Percentiles rank a stretch among this genome's conserved stretches.
Evolutionary conservation across 2,888 invertebrate species (phyloP).

Genomic region (Melipona beecheii): DNA sequence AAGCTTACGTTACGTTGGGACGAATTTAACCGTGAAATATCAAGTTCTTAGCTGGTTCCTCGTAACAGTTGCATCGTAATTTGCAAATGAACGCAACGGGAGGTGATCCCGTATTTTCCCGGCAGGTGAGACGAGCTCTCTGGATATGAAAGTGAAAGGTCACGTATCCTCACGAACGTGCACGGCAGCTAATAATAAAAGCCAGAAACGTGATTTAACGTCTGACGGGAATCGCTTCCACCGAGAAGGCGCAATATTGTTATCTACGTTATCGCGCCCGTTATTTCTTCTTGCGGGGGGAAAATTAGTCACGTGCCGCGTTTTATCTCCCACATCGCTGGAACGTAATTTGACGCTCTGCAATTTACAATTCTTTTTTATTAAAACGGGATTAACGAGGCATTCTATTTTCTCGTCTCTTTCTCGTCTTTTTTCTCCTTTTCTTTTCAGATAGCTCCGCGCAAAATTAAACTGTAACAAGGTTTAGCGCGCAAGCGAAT

Average conservation of each 20-base stretch:
- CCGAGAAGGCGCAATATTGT: conserved; percentile 8
- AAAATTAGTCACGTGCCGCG: conserved; percentile 5
- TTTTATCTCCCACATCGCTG: not conserved
- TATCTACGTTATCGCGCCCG: conserved; percentile 2
- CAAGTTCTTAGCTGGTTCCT: not conserved
- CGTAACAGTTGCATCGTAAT: not conserved
- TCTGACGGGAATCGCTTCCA: not conserved
- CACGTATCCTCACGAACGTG: conserved; percentile 8
- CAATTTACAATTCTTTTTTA: not conserved
- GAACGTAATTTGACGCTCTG: not conserved
- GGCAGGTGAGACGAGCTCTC: not conserved
- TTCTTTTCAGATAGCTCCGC: too few relatives aligned
- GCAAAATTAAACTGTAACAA: too few relatives aligned
- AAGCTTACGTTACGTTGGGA: too few relatives aligned
- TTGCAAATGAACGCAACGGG: not conserved
- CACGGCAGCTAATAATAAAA: conserved; percentile 40
- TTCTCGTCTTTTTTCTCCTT: too few relatives aligned
- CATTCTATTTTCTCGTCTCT: too few relatives aligned
- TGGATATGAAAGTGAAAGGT: conserved; percentile 19
- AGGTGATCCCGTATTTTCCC: not conserved
- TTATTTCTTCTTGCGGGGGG: not conserved
- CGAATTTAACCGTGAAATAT: not conserved
- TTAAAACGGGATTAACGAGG: too few relatives aligned
- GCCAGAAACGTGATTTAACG: conserved; percentile 41
- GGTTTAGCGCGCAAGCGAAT: too few relatives aligned